Conservation (phyloP, 2,797 vertebrate genomes). For the Chiroxiphia lanceolata region DNA sequence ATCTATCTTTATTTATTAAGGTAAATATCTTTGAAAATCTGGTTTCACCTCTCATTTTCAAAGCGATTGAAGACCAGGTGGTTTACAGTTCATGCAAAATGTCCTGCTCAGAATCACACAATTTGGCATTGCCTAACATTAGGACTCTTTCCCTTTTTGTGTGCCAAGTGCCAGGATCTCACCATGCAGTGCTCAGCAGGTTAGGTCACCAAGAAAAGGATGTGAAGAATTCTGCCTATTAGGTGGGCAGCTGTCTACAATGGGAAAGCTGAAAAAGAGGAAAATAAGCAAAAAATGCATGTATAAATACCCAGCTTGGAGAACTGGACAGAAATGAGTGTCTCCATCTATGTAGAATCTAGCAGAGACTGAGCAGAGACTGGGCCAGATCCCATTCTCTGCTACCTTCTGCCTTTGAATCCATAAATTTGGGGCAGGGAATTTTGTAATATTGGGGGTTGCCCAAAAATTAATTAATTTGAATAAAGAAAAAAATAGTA, state of each 20-base stretch:
- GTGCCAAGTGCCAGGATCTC: neutral
- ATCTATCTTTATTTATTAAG: neutral
- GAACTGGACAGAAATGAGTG: neutral
- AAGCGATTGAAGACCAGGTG: neutral
- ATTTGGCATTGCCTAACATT: fast-evolving
- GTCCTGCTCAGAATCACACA: neutral
- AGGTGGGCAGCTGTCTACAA: neutral
- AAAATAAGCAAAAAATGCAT: neutral
- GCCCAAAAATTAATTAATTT: neutral
- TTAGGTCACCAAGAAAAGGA: neutral
- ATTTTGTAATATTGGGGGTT: neutral
- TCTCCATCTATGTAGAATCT: neutral
- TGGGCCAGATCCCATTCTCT: neutral
- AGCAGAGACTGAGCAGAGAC: neutral
- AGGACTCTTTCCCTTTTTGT: neutral
- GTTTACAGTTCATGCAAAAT: neutral
- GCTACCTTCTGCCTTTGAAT: neutral
- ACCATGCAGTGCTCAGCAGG: neutral
- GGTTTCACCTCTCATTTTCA: neutral
- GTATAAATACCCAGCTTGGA: fast-evolving
- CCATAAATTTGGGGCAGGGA: neutral
- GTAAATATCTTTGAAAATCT: neutral
- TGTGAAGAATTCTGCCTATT: neutral
- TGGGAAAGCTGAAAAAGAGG: neutral
- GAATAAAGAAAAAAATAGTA: neutral